Conservation (phyloP, 2,797 vertebrate genomes). For the Coregonus ussuriensis region DNA sequence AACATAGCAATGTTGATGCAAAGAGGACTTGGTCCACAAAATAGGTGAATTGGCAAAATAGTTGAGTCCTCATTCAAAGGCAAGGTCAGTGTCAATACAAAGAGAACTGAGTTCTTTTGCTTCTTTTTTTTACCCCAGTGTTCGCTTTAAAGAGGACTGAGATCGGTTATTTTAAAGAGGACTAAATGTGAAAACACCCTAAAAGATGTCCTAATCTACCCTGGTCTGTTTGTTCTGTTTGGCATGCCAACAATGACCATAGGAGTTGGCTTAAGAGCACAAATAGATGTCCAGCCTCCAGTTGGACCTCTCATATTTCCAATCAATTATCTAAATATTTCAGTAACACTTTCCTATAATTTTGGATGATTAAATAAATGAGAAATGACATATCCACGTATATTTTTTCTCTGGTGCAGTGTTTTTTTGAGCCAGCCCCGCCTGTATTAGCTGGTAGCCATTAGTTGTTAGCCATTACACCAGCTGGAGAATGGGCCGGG, state of each 20-base stretch:
- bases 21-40: no score
- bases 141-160: no score
- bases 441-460: constrained; percentile 17
- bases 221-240: no score
- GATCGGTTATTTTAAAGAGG: no score
- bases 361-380: constrained; percentile 14
- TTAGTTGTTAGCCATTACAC: background rate
- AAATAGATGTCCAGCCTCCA: background rate
- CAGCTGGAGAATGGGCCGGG: constrained; percentile 4
- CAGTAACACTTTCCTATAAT: background rate
- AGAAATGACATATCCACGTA: constrained; percentile 8
- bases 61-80: no score
- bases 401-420: constrained; percentile 4
- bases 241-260: background rate
- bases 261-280: background rate
- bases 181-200: no score
- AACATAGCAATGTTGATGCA: no score
- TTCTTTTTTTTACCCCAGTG: no score
- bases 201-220: no score
- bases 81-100: no score
- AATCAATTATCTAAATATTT: constrained; percentile 20
- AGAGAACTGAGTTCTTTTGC: no score
- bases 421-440: constrained; percentile 37
- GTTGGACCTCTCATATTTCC: background rate
- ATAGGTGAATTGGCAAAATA: no score